phyloP scores from a whole-genome alignment of 1,140 invertebrate genomes.

The Aethina tumida region DNA sequence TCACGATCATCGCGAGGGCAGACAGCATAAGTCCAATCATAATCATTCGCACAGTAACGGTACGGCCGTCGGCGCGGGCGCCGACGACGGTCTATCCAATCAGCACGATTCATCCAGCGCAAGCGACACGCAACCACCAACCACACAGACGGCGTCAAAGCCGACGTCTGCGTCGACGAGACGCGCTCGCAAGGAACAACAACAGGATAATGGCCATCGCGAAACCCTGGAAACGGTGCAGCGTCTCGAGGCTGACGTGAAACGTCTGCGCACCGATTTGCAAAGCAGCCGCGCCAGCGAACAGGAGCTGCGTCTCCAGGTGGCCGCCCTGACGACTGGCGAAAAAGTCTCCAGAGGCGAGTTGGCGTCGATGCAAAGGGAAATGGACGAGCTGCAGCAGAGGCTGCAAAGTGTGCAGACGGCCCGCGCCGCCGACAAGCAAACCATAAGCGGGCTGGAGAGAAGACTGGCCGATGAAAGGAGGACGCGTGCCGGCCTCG shows the following conservation, averaged over 20 bases:
- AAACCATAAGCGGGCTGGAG: constrained; percentile 63
- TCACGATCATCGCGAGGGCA: constrained; percentile 25
- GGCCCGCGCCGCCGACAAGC: constrained; percentile 67
- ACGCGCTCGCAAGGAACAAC: constrained; percentile 40
- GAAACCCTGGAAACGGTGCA: constrained; percentile 38
- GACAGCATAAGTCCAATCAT: constrained; percentile 7
- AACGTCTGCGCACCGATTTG: constrained; percentile 70
- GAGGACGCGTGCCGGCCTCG: constrained; percentile 58
- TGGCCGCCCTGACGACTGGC: constrained; percentile 42
- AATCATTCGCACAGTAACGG: constrained; percentile 31
- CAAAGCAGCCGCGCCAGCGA: constrained; percentile 67
- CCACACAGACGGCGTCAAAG: constrained; percentile 13
- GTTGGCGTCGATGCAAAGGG: constrained; percentile 65
- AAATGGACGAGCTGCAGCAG: constrained; percentile 72
- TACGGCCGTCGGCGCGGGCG: constrained; percentile 19
- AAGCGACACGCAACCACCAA: no score
- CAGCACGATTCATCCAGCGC: constrained; percentile 12
- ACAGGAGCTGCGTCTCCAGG: constrained; percentile 72
- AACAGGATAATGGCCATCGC: constrained; percentile 41
- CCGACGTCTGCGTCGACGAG: constrained; percentile 32
- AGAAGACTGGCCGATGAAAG: constrained; percentile 76
- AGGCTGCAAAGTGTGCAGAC: constrained; percentile 45
- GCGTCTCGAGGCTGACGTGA: constrained; percentile 61
- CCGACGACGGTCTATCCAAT: constrained; percentile 21
- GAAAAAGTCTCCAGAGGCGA: constrained; percentile 68